Conservation (phyloP, 2,797 vertebrate genomes). For the Allochrocebus solatus region DNA sequence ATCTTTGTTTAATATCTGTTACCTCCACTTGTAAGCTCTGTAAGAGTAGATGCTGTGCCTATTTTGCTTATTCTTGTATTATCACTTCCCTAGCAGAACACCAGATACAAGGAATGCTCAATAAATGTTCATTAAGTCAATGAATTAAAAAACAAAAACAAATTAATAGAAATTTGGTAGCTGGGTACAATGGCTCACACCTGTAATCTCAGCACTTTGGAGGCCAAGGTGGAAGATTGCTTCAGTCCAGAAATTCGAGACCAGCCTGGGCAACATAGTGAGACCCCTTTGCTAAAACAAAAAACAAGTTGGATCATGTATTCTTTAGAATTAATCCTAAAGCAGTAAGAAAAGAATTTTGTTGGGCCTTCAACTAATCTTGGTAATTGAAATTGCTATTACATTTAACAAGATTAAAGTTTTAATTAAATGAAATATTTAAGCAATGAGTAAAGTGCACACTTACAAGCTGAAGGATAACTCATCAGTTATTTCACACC, state of each 20-base stretch:
- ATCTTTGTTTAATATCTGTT: neutral
- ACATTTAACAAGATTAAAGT: neutral
- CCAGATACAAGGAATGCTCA: neutral
- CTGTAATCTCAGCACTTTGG: neutral
- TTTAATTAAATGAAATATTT: constrained; percentile 30
- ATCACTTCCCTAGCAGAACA: neutral
- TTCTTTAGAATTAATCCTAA: neutral
- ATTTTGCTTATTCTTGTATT: neutral
- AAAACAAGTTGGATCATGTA: neutral
- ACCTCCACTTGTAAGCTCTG: neutral
- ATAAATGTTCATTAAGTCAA: neutral
- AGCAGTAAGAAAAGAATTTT: constrained; percentile 30
- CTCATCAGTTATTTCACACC: neutral
- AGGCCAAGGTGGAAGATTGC: neutral
- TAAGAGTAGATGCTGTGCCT: neutral
- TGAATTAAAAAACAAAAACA: neutral
- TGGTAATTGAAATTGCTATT: neutral
- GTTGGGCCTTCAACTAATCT: neutral
- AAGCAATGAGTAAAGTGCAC: neutral
- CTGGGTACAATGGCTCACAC: neutral
- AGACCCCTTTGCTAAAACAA: neutral
- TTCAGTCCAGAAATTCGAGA: neutral
- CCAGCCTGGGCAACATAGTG: neutral
- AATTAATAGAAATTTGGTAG: neutral
- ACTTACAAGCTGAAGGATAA: neutral